Evolutionary conservation across 2,888 invertebrate genomes (phyloP).

Genomic region (Sphaerophoria taeniata): DNA sequence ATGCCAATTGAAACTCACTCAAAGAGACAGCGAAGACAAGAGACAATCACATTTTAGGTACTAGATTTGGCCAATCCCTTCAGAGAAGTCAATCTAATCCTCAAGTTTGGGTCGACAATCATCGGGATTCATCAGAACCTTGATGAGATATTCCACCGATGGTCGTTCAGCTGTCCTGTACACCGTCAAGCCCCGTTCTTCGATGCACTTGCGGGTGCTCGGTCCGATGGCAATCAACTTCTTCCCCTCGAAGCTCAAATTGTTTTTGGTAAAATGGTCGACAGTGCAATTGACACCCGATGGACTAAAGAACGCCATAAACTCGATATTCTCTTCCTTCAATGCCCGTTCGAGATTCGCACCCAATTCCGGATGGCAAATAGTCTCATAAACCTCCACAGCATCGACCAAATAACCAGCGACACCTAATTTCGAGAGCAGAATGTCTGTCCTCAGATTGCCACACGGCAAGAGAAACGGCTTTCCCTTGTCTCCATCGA

Average conservation of each 20-base stretch:
- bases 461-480: conserved; percentile 85
- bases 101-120: conserved; percentile 76
- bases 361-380: conserved; percentile 83
- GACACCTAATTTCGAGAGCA: conserved; percentile 82
- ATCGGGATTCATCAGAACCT: conserved; percentile 81
- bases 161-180: conserved; percentile 84
- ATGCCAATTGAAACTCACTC: conserved; percentile 54
- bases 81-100: conserved; percentile 23
- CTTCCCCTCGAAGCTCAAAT: conserved; percentile 78
- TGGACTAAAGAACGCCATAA: conserved; percentile 85
- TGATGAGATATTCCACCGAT: conserved; percentile 84
- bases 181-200: conserved; percentile 82
- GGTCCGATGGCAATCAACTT: conserved; percentile 85
- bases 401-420: conserved; percentile 83
- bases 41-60: conserved; percentile 2
- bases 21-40: background rate
- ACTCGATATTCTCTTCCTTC: conserved; percentile 83
- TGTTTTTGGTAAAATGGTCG: conserved; percentile 81
- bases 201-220: conserved; percentile 84
- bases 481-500: conserved; percentile 81
- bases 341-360: conserved; percentile 82
- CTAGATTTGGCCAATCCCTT: background rate
- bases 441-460: conserved; percentile 84
- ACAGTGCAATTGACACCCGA: conserved; percentile 84
- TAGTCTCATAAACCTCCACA: conserved; percentile 84